These are phyloP conservation scores for Lissonota sp. DNA, from an alignment of 2,888 invertebrate species.

Conservation along the genomic window DNA sequence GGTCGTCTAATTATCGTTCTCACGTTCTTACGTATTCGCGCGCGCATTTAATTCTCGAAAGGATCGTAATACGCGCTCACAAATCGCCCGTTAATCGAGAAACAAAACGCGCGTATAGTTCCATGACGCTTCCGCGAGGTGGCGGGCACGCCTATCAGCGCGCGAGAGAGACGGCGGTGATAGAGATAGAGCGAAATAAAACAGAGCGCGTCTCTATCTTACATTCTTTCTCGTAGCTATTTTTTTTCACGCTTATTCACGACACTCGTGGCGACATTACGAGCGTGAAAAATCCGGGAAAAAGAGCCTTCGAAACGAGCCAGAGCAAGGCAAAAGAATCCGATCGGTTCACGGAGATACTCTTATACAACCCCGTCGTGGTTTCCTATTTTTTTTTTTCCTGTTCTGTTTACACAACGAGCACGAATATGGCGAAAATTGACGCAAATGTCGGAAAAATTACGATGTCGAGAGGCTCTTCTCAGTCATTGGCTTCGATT, in stretches of 20 bases:
- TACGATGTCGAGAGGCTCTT: constrained; percentile 27
- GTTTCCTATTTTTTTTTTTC: constrained; percentile 3
- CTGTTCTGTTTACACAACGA: not conserved
- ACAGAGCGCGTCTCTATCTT: constrained; percentile 16
- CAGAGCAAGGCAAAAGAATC: constrained; percentile 38
- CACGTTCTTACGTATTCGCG: constrained; percentile 46
- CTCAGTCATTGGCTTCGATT: constrained; percentile 70
- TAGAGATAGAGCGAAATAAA: constrained; percentile 15
- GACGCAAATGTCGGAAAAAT: constrained; percentile 51
- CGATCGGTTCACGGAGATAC: constrained; percentile 40
- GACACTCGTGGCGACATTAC: not conserved
- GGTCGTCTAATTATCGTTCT: constrained; percentile 53
- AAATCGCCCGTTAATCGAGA: constrained; percentile 30
- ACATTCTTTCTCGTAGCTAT: constrained; percentile 15
- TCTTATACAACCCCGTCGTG: constrained; percentile 34
- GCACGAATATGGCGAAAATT: constrained; percentile 67
- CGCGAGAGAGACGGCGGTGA: not conserved
- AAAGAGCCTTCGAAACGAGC: constrained; percentile 25
- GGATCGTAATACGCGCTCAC: constrained; percentile 1
- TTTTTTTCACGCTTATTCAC: constrained; percentile 3
- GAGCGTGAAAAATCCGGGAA: constrained; percentile 8
- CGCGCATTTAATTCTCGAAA: too few species aligned
- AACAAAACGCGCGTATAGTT: constrained; percentile 22
- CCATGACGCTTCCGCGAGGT: constrained; percentile 42
- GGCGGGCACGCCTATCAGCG: constrained; percentile 1